Evolutionary conservation across 2,888 invertebrate genomes (phyloP).

Genomic region (Pollenia labialis): DNA sequence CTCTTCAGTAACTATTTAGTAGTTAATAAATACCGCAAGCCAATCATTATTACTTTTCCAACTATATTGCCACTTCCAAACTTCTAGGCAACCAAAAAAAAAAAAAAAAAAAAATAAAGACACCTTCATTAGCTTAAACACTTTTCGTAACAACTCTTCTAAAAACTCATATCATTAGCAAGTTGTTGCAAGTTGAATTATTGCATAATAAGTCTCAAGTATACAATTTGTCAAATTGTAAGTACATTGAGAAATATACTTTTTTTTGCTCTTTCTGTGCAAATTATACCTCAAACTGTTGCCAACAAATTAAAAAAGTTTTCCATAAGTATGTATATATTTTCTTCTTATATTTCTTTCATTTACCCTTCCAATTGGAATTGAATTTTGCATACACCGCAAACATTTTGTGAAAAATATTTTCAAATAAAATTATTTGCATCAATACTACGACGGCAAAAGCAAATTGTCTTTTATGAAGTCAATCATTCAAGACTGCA

Average conservation of each 20-base stretch:
- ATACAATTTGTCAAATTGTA: conserved; percentile 72
- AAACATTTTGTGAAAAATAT: conserved; percentile 22
- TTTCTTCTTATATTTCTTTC: neutral
- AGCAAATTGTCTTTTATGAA: conserved; percentile 63
- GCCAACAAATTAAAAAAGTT: conserved; percentile 72
- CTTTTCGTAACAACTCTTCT: conserved; percentile 45
- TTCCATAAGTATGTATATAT: neutral
- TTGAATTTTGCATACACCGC: conserved; percentile 8
- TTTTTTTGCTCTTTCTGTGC: conserved; percentile 23
- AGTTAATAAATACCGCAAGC: conserved; percentile 43
- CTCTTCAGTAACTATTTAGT: neutral
- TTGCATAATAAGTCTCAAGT: conserved; percentile 72
- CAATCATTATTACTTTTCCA: conserved; percentile 48
- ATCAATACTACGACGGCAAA: conserved; percentile 52
- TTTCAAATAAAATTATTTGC: conserved; percentile 49
- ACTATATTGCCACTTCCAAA: conserved; percentile 12
- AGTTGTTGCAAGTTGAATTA: conserved; percentile 61
- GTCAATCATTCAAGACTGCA: conserved; percentile 70
- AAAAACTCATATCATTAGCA: conserved; percentile 65
- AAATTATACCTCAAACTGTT: conserved; percentile 72
- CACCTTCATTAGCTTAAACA: conserved; percentile 60
- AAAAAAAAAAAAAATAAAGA: conserved; percentile 14
- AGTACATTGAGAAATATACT: conserved; percentile 37
- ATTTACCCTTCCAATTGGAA: conserved; percentile 20
- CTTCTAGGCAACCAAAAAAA: neutral